Evolutionary conservation across 2,113 vertebrate species (phyloP).

Genomic region (Callorhinus ursinus): DNA sequence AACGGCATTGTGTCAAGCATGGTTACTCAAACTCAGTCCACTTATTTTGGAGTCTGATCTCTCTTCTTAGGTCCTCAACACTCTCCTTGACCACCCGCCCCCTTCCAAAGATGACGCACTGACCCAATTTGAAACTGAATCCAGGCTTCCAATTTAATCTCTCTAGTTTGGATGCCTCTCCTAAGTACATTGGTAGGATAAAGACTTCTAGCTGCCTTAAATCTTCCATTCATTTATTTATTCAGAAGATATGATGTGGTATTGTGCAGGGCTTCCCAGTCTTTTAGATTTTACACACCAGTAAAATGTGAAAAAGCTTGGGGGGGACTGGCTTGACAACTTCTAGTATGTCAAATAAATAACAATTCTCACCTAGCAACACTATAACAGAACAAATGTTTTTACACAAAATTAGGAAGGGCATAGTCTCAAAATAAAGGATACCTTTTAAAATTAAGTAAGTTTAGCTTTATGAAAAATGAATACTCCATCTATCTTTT

Average conservation of each 20-base stretch:
- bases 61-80: background rate
- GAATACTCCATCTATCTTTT: background rate
- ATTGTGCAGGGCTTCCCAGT: background rate
- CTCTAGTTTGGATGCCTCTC: background rate
- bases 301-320: background rate
- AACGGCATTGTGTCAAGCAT: background rate
- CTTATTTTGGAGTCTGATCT: background rate
- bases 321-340: background rate
- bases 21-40: background rate
- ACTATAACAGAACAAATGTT: background rate
- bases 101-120: background rate
- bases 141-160: background rate
- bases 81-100: too few relatives aligned
- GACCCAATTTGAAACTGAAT: background rate
- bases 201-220: background rate
- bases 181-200: background rate
- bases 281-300: background rate
- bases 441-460: background rate
- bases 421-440: background rate
- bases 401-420: slow-evolving; percentile 31
- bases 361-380: background rate
- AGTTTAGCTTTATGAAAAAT: background rate
- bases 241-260: background rate
- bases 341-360: slow-evolving; percentile 13
- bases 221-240: background rate